Percentiles rank a stretch among this genome's conserved stretches.
These are phyloP conservation scores for Acrocephalus kingi DNA, from an alignment of 2,113 vertebrate species.

Conservation along the genomic window DNA sequence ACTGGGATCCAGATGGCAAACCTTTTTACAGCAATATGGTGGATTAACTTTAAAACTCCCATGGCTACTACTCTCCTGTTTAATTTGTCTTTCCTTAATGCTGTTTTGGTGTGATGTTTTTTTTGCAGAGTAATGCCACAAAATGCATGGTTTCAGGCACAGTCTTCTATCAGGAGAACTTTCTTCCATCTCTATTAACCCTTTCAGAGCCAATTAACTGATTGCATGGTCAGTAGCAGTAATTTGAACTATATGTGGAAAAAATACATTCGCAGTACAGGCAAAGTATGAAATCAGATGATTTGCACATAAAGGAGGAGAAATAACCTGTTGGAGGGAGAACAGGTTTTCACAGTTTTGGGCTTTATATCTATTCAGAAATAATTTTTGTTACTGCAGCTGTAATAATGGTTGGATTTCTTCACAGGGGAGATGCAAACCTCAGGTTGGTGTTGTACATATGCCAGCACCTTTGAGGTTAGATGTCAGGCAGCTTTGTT, in stretches of 20 bases:
- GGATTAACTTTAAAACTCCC: conserved; percentile 55
- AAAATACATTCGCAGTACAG: not conserved
- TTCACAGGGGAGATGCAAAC: not conserved
- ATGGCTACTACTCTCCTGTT: conserved; percentile 33
- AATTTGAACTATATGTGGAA: not conserved
- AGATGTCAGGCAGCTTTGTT: not conserved
- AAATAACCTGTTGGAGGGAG: not conserved
- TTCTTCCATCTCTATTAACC: not conserved
- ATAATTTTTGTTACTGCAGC: not conserved
- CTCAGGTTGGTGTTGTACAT: not conserved
- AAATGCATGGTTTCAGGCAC: not conserved
- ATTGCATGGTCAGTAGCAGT: not conserved
- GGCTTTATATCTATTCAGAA: not conserved
- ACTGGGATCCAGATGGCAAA: conserved; percentile 68
- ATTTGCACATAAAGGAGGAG: not conserved
- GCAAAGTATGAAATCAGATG: not conserved
- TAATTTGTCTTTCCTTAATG: conserved; percentile 52
- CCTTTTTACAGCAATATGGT: conserved; percentile 59
- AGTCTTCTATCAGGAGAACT: not conserved
- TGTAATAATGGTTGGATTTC: not conserved
- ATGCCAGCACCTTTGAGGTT: not conserved
- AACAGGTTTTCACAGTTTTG: not conserved
- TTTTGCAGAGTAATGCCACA: not conserved
- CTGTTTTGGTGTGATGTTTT: not conserved
- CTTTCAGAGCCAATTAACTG: not conserved